Percentiles rank a stretch among this genome's conserved stretches.
These are phyloP conservation scores for Triplophysa tibetana DNA, from an alignment of 2,113 vertebrate species.

Conservation along the genomic window DNA sequence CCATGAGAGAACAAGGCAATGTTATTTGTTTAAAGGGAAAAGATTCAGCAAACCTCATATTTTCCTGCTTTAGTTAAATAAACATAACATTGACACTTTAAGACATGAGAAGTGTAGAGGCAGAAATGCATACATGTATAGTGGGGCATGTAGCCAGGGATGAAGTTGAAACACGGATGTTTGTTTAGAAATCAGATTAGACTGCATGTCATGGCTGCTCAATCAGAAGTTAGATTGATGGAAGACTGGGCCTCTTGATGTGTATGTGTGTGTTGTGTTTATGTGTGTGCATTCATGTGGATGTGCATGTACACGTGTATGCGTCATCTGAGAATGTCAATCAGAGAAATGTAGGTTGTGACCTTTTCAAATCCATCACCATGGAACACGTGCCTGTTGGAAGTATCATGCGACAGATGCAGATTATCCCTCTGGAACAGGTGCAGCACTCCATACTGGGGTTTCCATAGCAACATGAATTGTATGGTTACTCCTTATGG, in stretches of 20 bases:
- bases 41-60: no score
- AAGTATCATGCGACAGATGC: slow-evolving; percentile 15
- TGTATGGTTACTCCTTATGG: not conserved
- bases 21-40: no score
- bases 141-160: no score
- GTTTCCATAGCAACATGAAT: not conserved
- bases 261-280: not conserved
- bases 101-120: no score
- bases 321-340: not conserved
- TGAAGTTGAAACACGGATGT: no score
- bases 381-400: not conserved
- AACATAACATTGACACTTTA: no score
- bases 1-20: no score
- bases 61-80: no score
- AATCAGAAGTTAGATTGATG: not conserved
- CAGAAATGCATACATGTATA: no score
- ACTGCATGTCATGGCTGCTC: no score
- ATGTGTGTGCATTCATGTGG: not conserved
- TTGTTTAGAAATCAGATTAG: no score
- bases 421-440: slow-evolving; percentile 2
- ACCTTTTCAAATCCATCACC: not conserved
- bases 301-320: slow-evolving; percentile 5
- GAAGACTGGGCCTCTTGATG: not conserved
- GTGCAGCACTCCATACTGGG: not conserved
- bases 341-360: slow-evolving; percentile 2